Evolutionary conservation across 2,888 invertebrate species (phyloP), one percentile per base, ranked within the genome.

Genomic region (Pherbina coryleti): DNA sequence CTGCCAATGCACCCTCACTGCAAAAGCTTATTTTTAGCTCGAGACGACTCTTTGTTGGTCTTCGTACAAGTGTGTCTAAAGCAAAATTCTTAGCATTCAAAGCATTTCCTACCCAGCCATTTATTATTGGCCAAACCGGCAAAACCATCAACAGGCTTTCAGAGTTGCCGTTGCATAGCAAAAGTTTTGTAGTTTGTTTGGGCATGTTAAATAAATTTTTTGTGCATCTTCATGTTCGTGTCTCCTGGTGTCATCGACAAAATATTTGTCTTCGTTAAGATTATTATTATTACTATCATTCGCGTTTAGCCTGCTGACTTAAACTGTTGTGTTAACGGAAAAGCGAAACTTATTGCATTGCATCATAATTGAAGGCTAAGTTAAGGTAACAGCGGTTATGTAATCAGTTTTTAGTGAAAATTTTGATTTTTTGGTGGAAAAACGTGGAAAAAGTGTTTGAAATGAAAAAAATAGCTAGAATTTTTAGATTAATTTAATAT

Each of bases 141-240:
- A 14, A 28, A 31, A 11, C 1, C 44, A 44, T 44, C 44, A 44
- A 44, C 44, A 44, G 44, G 57, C 67, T 44, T 57, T 37, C 51
- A 81, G 82, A 77, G 81, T 80, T 81, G 80, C 79, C 80, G 86
- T 95, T 94, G 34, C 93, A 80, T 84, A 83, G 84, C 82, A 83
- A 83, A 82, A 79, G 79, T 73, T 17, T 14, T 51, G 11, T 55
- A 74, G 64, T 79, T 82, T 81, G 81, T 81, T 82, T 81, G 78
- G 78, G 71, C 73, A 55, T 75, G 79, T 78, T 81, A 81, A 81
- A 80, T 81, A 81, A 79, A 79, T 72, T 78, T 80, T 79, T 62
- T 53, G 28, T 64, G 53, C 51, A 66, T 78, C 77, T 80, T 79
- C 69, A 53, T 69, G 75, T 74, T 34, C 55, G 71, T 77, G 62